A percentile compares a stretch with the other conserved stretches of the same genome.
phyloP scores from a whole-genome alignment of 2,797 vertebrate species.

The Monodelphis domestica region DNA sequence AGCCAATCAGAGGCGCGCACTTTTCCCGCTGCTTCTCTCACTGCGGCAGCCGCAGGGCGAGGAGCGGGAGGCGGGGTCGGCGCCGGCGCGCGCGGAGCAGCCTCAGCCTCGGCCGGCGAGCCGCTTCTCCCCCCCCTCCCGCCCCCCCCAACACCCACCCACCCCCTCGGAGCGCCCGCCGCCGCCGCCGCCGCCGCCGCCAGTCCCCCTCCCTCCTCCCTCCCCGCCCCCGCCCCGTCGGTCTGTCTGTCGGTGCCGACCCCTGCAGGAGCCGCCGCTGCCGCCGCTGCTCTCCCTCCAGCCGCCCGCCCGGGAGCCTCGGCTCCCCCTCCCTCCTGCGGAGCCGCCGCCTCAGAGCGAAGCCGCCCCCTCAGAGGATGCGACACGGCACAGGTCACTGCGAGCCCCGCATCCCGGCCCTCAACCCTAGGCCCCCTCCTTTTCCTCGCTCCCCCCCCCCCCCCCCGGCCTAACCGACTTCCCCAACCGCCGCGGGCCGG shows the following conservation, averaged over 20 bases:
- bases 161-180: constrained; percentile 75
- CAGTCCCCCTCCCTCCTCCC: constrained; percentile 50
- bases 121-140: background rate
- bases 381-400: constrained; percentile 81
- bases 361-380: constrained; percentile 74
- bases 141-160: background rate
- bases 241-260: constrained; percentile 69
- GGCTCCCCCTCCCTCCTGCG: constrained; percentile 44
- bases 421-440: background rate
- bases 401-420: constrained; percentile 21
- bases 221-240: constrained; percentile 63
- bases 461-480: background rate
- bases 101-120: constrained; percentile 70
- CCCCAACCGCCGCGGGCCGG: constrained; percentile 23
- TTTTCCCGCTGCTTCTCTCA: constrained; percentile 97
- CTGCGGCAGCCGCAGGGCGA: constrained; percentile 73
- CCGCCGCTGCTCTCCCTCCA: background rate
- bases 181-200: constrained; percentile 55
- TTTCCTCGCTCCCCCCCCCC: too few species aligned
- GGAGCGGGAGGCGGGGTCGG: constrained; percentile 81
- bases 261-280: constrained; percentile 67
- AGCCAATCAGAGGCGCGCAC: constrained; percentile 94
- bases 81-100: constrained; percentile 78
- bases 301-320: constrained; percentile 43
- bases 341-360: constrained; percentile 1